Base-by-base conservation (phyloP, 2,113 vertebrate genomes). In the Merops nubicus region DNA sequence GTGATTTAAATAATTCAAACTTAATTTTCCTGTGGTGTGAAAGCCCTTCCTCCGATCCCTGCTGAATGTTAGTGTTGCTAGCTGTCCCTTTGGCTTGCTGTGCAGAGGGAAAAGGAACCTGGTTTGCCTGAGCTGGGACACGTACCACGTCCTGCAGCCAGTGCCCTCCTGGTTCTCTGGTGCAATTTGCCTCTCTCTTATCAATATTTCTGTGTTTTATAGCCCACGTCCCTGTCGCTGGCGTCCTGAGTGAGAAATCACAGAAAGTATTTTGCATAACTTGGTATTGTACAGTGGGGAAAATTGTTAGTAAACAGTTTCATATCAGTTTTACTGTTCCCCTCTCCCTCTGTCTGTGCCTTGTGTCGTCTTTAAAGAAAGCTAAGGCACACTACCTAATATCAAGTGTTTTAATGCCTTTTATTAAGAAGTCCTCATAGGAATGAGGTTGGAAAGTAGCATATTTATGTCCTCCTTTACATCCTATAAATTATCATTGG, bases 311-410 rank as follows among this genome's bases (percentile, higher is more conserved):
- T 34, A 74, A 86, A 23, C 45, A 31, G 34, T 69, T 89, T 72
- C 17, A 2, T 54, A 8, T 2, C 0, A 5, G 0, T 79, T 92
- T 53, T 85, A 13, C 17, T 9, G 2, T 60, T 81, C 42, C 5
- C 3, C 8, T 54, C 42, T 67, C 21, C 54, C 42, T 22, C 33
- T 56, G 26, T 65, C 33, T 56, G 26, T 65, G 45, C 63, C 20
- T 33, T 56, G 5, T 69, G 47, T 62, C 29, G 38, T 69, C n/a
- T 47, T 69, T 69, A 56, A 40, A 70, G 59, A 76, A 59, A 67
- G n/a, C 34, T 86, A 33, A 64, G 48, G 36, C 20, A 8, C 11
- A 12, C 63, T 33, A 31, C 36, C 60, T 89, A 40, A 81, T 77
- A 47, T 34, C n/a, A 62, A 45, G 23, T 42, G 67, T 45, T 40